Conservation (phyloP, 2,797 vertebrate genomes). For the Coilia nasus region DNA sequence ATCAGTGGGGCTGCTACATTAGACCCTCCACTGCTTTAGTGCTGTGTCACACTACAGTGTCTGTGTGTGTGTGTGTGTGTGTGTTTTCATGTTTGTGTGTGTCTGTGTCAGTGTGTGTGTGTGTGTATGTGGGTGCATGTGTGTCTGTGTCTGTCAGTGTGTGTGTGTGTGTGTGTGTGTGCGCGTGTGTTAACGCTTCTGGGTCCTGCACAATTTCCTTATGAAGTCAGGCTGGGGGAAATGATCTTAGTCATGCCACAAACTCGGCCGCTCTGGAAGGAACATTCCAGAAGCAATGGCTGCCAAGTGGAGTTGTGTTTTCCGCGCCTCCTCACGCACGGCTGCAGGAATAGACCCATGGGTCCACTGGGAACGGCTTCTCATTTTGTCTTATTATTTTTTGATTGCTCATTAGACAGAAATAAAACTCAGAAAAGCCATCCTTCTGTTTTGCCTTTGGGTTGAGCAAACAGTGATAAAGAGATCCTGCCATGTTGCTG, state of each 20-base stretch:
- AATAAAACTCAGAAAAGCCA: neutral
- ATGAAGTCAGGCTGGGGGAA: constrained; percentile 49
- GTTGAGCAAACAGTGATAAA: neutral
- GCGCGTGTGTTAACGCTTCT: constrained; percentile 28
- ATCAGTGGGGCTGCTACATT: constrained; percentile 23
- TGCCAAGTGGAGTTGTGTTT: constrained; percentile 26
- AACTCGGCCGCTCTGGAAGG: constrained; percentile 29
- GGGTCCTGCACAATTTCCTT: constrained; percentile 43
- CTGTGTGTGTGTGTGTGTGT: constrained; percentile 25
- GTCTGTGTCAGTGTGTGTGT: constrained; percentile 24
- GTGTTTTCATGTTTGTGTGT: neutral
- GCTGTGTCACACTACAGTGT: neutral
- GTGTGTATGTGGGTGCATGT: constrained; percentile 4
- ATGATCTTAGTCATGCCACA: constrained; percentile 44
- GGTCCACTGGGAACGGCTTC: neutral
- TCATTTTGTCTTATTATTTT: neutral
- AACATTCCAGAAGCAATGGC: constrained; percentile 32
- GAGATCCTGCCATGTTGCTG: neutral
- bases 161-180: neutral
- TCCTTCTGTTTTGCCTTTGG: neutral
- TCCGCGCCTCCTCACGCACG: neutral
- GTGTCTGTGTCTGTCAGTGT: neutral
- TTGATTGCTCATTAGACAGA: neutral
- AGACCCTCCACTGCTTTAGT: neutral
- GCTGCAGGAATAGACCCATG: neutral